Evolutionary conservation across 2,888 invertebrate species (phyloP).

Genomic region (Chydorus sphaericus): DNA sequence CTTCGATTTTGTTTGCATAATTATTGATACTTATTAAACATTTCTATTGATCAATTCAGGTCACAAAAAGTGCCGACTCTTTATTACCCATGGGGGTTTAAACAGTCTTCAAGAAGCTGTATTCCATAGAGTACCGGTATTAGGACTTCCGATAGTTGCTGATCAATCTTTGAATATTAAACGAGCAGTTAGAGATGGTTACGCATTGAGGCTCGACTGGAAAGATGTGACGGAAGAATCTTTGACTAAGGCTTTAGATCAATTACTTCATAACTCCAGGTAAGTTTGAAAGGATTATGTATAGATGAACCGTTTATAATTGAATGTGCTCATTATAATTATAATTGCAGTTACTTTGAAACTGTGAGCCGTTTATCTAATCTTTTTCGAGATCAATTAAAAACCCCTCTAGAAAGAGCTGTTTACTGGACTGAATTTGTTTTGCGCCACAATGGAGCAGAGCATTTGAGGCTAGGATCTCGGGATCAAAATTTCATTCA

Average conservation of each 20-base stretch:
- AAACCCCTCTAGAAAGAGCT: conserved; percentile 19
- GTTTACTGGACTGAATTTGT: conserved; percentile 20
- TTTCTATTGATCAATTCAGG: conserved; percentile 19
- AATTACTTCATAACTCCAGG: conserved; percentile 3
- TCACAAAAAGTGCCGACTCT: conserved; percentile 25
- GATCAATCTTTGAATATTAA: conserved; percentile 19
- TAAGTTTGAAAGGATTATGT: not conserved
- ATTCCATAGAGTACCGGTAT: conserved; percentile 20
- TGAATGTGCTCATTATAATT: not conserved
- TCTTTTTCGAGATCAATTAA: conserved; percentile 16
- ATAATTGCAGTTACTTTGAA: not conserved
- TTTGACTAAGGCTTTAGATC: not conserved
- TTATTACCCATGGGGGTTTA: conserved; percentile 30
- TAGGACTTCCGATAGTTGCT: conserved; percentile 19
- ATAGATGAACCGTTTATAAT: not conserved
- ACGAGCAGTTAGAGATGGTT: conserved; percentile 18
- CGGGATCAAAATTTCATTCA: not conserved
- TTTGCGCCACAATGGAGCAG: conserved; percentile 9
- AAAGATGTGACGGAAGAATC: conserved; percentile 8
- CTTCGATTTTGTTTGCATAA: not conserved
- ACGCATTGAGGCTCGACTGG: conserved; percentile 10
- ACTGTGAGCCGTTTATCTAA: not conserved
- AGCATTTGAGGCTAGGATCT: not conserved
- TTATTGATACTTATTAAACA: not conserved
- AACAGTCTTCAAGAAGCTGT: conserved; percentile 26